Conservation (phyloP, 2,113 vertebrate genomes). For the Scopus umbretta region DNA sequence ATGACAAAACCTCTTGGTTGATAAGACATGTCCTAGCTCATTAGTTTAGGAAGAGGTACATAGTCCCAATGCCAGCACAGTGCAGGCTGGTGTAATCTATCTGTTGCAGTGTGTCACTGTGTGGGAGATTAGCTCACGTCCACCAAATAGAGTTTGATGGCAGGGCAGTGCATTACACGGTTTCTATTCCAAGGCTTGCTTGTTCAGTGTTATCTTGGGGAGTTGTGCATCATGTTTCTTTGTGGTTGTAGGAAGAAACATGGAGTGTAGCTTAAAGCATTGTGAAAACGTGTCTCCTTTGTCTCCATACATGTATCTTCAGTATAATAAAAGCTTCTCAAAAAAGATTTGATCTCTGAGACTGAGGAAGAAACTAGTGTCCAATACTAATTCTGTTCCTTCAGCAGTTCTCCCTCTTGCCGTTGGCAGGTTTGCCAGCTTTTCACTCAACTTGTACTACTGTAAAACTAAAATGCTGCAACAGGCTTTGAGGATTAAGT, state of each 20-base stretch:
- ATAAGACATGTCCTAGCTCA: background rate
- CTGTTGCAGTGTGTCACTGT: background rate
- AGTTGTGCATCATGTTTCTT: background rate
- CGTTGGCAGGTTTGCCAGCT: background rate
- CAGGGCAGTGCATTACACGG: background rate
- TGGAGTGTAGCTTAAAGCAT: background rate
- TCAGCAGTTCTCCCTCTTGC: background rate
- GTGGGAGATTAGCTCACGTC: background rate
- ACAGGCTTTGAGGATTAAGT: background rate
- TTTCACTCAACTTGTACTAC: background rate
- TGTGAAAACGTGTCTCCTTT: accelerated
- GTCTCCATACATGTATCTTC: background rate
- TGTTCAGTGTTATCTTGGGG: background rate
- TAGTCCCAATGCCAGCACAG: background rate
- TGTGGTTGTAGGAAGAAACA: background rate
- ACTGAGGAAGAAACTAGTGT: background rate
- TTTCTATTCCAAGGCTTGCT: background rate
- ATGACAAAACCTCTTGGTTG: background rate
- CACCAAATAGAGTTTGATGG: background rate
- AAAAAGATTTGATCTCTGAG: background rate
- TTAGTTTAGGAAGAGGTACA: background rate
- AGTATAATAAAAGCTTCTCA: background rate
- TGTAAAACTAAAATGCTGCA: background rate
- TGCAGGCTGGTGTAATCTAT: background rate
- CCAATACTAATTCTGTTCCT: background rate